Conservation (phyloP, 2,888 invertebrate species). For the Eledona agricola region DNA sequence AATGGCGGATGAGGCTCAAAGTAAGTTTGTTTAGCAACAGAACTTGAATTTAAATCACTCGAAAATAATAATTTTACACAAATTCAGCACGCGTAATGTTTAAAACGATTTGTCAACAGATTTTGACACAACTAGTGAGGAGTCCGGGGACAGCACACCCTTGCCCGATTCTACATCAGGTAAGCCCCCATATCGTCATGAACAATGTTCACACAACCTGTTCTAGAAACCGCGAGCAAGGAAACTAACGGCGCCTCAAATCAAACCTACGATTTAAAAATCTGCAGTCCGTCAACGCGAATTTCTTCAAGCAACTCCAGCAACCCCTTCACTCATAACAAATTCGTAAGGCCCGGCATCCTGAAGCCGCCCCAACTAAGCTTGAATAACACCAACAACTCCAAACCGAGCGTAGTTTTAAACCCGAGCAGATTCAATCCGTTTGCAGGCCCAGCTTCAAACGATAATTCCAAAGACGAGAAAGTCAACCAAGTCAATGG, state of each 20-base stretch:
- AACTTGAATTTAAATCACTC: constrained; percentile 21
- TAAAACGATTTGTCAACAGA: no score
- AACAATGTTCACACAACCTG: no score
- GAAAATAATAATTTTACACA: no score
- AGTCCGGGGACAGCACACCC: constrained; percentile 43
- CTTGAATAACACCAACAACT: constrained; percentile 46
- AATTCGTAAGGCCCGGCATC: constrained; percentile 45
- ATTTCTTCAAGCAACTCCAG: constrained; percentile 38
- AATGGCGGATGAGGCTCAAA: constrained; percentile 50
- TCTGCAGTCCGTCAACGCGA: constrained; percentile 46
- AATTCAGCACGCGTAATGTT: no score
- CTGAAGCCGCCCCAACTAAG: constrained; percentile 53
- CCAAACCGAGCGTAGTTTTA: constrained; percentile 51
- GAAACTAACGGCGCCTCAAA: constrained; percentile 40
- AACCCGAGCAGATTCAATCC: constrained; percentile 60
- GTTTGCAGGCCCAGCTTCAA: constrained; percentile 45
- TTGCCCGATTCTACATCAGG: constrained; percentile 52
- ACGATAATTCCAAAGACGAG: constrained; percentile 45
- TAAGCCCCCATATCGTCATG: no score
- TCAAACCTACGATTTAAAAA: constrained; percentile 46
- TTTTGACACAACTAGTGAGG: constrained; percentile 39
- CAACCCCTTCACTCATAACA: constrained; percentile 41
- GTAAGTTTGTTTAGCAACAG: constrained; percentile 46
- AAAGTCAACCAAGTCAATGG: constrained; percentile 51
- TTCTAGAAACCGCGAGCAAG: constrained; percentile 51